Evolutionary conservation across 2,797 vertebrate species (phyloP).

Genomic region (Sebastes hubbsi): DNA sequence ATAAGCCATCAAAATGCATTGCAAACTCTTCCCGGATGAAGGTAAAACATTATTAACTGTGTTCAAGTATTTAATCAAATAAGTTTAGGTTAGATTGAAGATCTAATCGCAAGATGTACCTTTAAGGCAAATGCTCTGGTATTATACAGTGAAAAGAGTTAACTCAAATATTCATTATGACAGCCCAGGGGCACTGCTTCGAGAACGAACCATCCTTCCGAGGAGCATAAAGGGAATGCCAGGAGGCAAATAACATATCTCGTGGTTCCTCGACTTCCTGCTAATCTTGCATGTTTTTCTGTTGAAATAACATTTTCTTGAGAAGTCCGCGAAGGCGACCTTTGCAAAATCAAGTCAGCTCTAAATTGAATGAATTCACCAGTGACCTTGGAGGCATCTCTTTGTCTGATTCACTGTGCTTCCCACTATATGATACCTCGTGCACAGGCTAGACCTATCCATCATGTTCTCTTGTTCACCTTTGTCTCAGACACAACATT

Average conservation of each 20-base stretch:
- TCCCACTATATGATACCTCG: conserved; percentile 26
- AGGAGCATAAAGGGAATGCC: conserved; percentile 62
- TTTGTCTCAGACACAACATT: conserved; percentile 69
- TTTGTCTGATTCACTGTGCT: conserved; percentile 50
- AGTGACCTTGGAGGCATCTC: conserved; percentile 62
- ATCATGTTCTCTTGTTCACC: conserved; percentile 69
- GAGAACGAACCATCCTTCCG: conserved; percentile 42
- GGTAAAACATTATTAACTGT: conserved; percentile 43
- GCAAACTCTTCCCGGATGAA: conserved; percentile 21
- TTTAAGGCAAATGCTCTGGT: conserved; percentile 47
- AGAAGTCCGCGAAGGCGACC: conserved; percentile 30
- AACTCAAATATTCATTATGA: conserved; percentile 57
- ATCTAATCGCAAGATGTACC: conserved; percentile 55
- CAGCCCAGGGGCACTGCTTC: conserved; percentile 62
- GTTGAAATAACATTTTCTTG: conserved; percentile 56
- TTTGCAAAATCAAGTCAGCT: conserved; percentile 56
- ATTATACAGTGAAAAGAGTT: conserved; percentile 29
- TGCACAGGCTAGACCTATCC: conserved; percentile 51
- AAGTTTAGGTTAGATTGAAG: conserved; percentile 54
- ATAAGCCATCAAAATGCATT: neutral
- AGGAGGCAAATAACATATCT: conserved; percentile 56
- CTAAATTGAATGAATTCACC: conserved; percentile 57
- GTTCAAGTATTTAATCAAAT: conserved; percentile 57
- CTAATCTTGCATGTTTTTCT: conserved; percentile 56
- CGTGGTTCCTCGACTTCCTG: conserved; percentile 26